A percentile compares a stretch with the other conserved stretches of the same genome.
These are phyloP conservation scores for Sardina pilchardus DNA, from an alignment of 2,113 vertebrate species.

Conservation along the genomic window DNA sequence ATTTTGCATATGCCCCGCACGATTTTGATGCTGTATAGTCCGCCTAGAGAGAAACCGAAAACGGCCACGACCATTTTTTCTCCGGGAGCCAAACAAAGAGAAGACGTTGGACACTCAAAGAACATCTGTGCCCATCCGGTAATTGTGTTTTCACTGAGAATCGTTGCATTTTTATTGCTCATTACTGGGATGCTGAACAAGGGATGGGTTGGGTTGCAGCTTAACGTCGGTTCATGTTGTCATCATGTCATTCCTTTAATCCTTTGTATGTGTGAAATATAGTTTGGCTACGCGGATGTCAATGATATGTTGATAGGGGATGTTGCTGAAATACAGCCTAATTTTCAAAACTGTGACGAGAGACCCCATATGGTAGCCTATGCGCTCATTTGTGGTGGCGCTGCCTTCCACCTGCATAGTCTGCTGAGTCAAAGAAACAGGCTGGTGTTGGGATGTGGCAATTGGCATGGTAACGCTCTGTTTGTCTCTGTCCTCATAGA, in stretches of 20 bases:
- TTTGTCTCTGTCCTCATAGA: neutral
- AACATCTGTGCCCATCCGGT: slow-evolving; percentile 18
- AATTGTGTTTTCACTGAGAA: slow-evolving; percentile 14
- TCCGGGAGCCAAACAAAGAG: slow-evolving; percentile 10
- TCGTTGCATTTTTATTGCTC: slow-evolving; percentile 17
- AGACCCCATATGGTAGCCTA: neutral
- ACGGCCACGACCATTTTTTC: neutral
- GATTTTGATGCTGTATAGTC: slow-evolving; percentile 51
- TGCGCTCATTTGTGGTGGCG: slow-evolving; percentile 31
- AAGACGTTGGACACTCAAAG: neutral
- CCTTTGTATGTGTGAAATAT: neutral
- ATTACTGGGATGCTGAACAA: slow-evolving; percentile 14
- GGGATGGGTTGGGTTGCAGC: slow-evolving; percentile 5
- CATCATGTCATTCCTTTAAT: neutral
- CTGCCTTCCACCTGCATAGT: slow-evolving; percentile 20
- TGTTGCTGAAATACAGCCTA: neutral
- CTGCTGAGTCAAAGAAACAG: slow-evolving; percentile 51
- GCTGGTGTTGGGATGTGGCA: slow-evolving; percentile 23
- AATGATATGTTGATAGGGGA: neutral
- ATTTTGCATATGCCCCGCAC: slow-evolving; percentile 52
- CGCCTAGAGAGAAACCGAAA: slow-evolving; percentile 19
- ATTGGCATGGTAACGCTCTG: slow-evolving; percentile 36
- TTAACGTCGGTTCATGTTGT: neutral
- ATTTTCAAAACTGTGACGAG: neutral
- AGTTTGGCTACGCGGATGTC: neutral